Evolutionary conservation across 2,113 vertebrate genomes (phyloP).

Genomic region (Copsychus sechellarum): DNA sequence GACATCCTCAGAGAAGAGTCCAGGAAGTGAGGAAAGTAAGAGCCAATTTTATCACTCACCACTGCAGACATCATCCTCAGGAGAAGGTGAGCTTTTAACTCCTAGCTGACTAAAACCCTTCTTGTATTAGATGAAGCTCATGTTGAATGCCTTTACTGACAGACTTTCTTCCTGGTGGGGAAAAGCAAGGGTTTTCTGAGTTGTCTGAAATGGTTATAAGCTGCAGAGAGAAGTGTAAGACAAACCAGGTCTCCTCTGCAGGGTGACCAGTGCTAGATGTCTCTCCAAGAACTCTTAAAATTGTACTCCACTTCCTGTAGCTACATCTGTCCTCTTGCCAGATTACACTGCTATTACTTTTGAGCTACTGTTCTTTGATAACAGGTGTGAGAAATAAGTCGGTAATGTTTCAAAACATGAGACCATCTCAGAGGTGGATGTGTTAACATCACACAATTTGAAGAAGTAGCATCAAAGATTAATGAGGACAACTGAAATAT

Average conservation of each 20-base stretch:
- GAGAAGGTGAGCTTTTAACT: neutral
- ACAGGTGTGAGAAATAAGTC: neutral
- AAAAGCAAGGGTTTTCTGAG: neutral
- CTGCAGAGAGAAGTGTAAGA: neutral
- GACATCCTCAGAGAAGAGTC: neutral
- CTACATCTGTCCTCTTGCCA: neutral
- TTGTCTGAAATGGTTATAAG: neutral
- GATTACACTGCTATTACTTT: neutral
- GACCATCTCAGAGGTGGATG: neutral
- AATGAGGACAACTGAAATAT: neutral
- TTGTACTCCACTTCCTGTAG: neutral
- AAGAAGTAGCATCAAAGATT: neutral
- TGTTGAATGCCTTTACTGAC: rapidly evolving
- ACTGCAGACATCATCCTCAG: neutral
- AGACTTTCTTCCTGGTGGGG: neutral
- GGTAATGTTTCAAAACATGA: neutral
- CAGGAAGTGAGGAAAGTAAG: neutral
- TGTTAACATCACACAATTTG: neutral
- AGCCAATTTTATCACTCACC: neutral
- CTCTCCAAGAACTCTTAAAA: neutral
- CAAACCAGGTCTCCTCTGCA: neutral
- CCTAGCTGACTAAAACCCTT: neutral
- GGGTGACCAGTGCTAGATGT: neutral
- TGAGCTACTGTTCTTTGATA: neutral
- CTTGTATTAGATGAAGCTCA: neutral